Percentiles rank a stretch among this genome's conserved stretches.
phyloP scores from a whole-genome alignment of 2,113 vertebrate species.

The Pardalotus punctatus region DNA sequence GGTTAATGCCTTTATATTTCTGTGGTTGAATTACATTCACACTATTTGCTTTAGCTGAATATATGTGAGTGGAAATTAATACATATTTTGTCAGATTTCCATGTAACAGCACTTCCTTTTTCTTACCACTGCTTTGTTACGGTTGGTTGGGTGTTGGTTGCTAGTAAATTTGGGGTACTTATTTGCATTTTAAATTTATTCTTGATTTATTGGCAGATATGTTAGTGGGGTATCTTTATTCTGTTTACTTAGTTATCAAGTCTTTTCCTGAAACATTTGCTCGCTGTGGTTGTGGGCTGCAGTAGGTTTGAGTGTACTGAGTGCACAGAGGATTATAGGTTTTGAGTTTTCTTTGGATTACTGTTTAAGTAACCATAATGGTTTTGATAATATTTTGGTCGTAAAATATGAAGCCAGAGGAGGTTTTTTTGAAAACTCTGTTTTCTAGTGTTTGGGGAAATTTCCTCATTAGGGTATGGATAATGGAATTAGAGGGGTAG shows the following conservation, averaged over 20 bases:
- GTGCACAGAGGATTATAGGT: background rate
- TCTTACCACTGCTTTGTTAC: background rate
- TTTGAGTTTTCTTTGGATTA: background rate
- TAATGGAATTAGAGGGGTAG: background rate
- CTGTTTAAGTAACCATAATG: background rate
- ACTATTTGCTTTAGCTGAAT: background rate
- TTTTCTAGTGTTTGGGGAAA: background rate
- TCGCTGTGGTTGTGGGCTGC: background rate
- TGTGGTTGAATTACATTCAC: background rate
- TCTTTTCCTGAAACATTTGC: background rate
- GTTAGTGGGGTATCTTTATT: background rate
- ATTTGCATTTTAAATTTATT: background rate
- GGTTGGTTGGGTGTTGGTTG: background rate
- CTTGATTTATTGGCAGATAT: background rate
- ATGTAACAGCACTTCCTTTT: background rate
- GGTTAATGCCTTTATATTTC: background rate
- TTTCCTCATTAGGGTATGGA: background rate
- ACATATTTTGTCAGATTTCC: background rate
- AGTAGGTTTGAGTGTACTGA: background rate
- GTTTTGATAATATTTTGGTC: background rate
- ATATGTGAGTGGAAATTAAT: background rate
- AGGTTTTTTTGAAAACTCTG: background rate
- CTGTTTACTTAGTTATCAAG: background rate
- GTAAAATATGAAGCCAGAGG: background rate
- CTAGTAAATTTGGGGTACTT: background rate